Evolutionary conservation across 2,888 invertebrate genomes (phyloP).

Genomic region (Ephialtes manifestator): DNA sequence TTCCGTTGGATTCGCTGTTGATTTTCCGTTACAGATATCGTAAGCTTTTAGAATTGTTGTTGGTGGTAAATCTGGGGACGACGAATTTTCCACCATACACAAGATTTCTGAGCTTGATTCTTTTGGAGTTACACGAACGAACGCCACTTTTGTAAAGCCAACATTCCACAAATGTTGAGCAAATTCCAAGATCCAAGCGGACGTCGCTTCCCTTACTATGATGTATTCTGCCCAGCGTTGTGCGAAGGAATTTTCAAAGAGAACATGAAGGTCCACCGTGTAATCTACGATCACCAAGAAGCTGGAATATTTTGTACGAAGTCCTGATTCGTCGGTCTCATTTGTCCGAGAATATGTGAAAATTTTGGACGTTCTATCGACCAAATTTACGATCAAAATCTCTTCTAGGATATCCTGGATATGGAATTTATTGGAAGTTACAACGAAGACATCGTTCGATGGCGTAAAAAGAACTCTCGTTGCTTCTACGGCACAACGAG

Average conservation of each 20-base stretch:
- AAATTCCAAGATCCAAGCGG: constrained; percentile 19
- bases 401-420: not conserved
- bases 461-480: constrained; percentile 8
- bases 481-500: constrained; percentile 1
- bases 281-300: constrained; percentile 11
- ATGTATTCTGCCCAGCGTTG: constrained; percentile 30
- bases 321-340: not conserved
- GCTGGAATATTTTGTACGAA: constrained; percentile 1
- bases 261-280: not conserved
- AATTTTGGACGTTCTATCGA: not conserved
- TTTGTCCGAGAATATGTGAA: not conserved
- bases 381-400: not conserved
- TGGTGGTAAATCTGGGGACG: not conserved
- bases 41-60: not conserved
- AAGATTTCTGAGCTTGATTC: not conserved
- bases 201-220: constrained; percentile 13
- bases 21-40: not conserved
- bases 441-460: constrained; percentile 32
- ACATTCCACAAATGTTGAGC: constrained; percentile 10
- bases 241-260: not conserved
- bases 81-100: not conserved
- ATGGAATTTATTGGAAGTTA: not conserved
- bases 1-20: not conserved
- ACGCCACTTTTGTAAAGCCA: constrained; percentile 1
- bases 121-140: not conserved